Evolutionary conservation across 2,888 invertebrate genomes (phyloP).

Genomic region (Nyleta sp.): DNA sequence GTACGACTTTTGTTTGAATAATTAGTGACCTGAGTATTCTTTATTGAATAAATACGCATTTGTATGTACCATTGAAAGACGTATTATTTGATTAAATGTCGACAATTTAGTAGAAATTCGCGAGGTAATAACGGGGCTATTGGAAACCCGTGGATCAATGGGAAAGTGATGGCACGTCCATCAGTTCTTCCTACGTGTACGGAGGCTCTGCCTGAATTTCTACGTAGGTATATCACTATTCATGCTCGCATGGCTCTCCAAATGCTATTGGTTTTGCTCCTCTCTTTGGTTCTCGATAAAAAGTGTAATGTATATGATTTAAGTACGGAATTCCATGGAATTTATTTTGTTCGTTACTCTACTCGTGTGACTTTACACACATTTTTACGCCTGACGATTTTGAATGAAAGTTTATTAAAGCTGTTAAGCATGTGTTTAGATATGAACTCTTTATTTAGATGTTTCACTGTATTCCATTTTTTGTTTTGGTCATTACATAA

Average conservation of each 20-base stretch:
- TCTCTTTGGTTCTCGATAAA: conserved; percentile 27
- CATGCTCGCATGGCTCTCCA: conserved; percentile 34
- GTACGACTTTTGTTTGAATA: too few relatives aligned
- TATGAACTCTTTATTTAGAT: too few relatives aligned
- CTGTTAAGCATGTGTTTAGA: too few relatives aligned
- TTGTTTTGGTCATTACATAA: too few relatives aligned
- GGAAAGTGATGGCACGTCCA: conserved; percentile 42
- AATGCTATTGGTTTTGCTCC: conserved; percentile 44
- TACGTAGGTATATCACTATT: conserved; percentile 27
- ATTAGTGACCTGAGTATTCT: too few relatives aligned
- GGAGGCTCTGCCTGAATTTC: conserved; percentile 20
- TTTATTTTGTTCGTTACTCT: not conserved
- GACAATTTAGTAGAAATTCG: conserved; percentile 41
- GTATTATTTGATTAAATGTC: conserved; percentile 32
- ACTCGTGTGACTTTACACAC: not conserved
- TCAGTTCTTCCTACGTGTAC: conserved; percentile 40
- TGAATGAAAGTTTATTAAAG: conserved; percentile 11
- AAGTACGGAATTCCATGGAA: conserved; percentile 13
- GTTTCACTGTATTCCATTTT: too few relatives aligned
- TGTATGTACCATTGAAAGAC: too few relatives aligned
- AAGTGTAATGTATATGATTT: conserved; percentile 40
- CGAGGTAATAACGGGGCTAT: conserved; percentile 40
- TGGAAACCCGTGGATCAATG: conserved; percentile 41
- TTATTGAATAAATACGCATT: too few relatives aligned
- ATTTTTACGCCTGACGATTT: conserved; percentile 5